phyloP scores from a whole-genome alignment of 1,140 invertebrate genomes.

The Bacillus rossius region DNA sequence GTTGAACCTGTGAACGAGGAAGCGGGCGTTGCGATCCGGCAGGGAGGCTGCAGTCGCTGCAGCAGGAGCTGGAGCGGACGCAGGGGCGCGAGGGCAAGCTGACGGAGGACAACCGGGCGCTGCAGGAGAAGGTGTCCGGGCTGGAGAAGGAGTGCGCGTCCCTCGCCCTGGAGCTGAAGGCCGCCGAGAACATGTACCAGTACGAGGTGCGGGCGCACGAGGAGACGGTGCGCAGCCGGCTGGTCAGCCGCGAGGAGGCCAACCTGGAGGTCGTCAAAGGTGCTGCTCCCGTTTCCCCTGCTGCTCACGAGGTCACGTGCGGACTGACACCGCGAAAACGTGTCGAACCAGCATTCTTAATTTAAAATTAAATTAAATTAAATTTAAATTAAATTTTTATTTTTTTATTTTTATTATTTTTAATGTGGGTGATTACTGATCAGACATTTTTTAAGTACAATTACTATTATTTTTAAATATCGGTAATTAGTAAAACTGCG shows the following conservation, averaged over 20 bases:
- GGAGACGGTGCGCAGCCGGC: conserved; percentile 77
- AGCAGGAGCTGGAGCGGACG: conserved; percentile 69
- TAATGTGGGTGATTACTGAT: too few species aligned
- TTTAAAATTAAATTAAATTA: too few species aligned
- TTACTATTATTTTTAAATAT: too few species aligned
- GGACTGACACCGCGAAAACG: too few species aligned
- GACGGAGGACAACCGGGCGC: conserved; percentile 66
- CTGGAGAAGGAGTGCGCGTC: conserved; percentile 88
- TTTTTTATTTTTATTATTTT: conserved; percentile 16
- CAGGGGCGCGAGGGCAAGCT: conserved; percentile 63
- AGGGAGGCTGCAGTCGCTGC: conserved; percentile 50
- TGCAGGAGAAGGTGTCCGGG: conserved; percentile 72
- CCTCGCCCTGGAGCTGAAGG: conserved; percentile 80
- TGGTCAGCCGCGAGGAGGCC: conserved; percentile 84
- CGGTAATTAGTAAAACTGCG: too few species aligned
- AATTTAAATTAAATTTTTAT: neutral
- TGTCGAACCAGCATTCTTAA: too few species aligned
- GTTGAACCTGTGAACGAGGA: too few species aligned
- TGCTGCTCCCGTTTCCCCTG: conserved; percentile 34
- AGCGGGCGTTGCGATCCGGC: conserved; percentile 18
- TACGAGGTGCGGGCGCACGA: conserved; percentile 85
- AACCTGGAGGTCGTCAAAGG: conserved; percentile 87
- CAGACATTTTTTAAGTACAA: too few species aligned
- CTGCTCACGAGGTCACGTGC: too few species aligned
- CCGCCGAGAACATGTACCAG: conserved; percentile 79